phyloP scores from a whole-genome alignment of 2,113 vertebrate genomes.

The Hippolais icterina region DNA sequence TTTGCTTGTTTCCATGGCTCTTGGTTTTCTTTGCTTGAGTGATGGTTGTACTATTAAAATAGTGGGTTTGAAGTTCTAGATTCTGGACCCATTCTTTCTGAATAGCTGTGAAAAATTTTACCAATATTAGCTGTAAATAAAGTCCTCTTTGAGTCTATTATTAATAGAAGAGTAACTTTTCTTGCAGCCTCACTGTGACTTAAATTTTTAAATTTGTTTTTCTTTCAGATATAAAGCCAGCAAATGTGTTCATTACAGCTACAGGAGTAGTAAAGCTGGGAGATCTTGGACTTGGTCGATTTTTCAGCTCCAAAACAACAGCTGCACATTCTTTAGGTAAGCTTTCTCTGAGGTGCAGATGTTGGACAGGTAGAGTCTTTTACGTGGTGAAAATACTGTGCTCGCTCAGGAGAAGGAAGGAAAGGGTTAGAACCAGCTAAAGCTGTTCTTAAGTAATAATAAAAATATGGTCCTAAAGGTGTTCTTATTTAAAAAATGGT shows the following conservation, averaged over 20 bases:
- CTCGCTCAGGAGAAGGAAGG: neutral
- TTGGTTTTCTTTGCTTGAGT: neutral
- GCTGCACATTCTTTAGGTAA: constrained; percentile 96
- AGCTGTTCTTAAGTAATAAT: neutral
- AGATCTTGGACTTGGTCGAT: constrained; percentile 92
- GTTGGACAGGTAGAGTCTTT: neutral
- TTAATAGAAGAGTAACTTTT: neutral
- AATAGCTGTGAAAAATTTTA: neutral
- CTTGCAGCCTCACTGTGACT: neutral
- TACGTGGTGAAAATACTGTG: neutral
- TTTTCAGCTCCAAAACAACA: constrained; percentile 98
- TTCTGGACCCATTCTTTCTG: neutral
- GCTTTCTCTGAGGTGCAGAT: neutral
- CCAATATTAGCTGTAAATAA: neutral
- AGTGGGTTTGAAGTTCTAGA: neutral
- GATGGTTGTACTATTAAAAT: neutral
- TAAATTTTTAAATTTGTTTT: neutral
- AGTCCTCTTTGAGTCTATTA: neutral
- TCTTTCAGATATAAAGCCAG: constrained; percentile 92
- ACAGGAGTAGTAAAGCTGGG: constrained; percentile 97
- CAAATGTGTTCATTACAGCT: constrained; percentile 98
- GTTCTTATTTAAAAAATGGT: neutral
- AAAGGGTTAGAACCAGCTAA: neutral
- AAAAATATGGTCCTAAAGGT: neutral
- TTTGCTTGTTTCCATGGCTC: neutral